Evolutionary conservation across 2,888 invertebrate genomes (phyloP), one percentile per base, ranked within the genome.

Genomic region (Pseudolycoriella hygida): DNA sequence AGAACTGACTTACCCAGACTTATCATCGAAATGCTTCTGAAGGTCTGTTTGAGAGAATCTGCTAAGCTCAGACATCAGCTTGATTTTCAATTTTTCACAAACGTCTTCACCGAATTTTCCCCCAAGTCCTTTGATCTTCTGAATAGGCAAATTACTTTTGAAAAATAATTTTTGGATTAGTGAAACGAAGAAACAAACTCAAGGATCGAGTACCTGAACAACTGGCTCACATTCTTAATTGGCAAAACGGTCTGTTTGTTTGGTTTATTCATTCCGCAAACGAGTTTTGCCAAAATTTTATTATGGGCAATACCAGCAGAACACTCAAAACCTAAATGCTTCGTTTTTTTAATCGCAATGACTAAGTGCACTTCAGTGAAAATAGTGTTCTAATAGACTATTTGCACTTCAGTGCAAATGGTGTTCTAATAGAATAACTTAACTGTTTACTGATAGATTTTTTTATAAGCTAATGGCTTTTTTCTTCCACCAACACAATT

Each of bases 231-330:
- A 44, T 14, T n/a, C 17, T 37, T 43, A 2, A 64, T 49, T n/a
- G 94, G 87, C 46, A 97, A 60, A 47, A 97, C 70, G 0, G 96
- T 96, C 67, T 97, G 96, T 56, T 86, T 80, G 60, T 89, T 86
- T 0, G 89, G 89, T 61, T 89, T 89, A 58, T 89, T 84, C 56
- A 94, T 70, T 2, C 94, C 92, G 65, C 93, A 93, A 0, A 85
- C 87, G 30, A 97, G 67, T 68, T 97, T 97, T 0, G 94, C 89
- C 51, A 97, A 65, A 56, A 92, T 86, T 70, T 97, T 98, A 63
- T 96, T 97, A 59, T 88, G 89, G 1, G 92, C 85, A 54, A 98
- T 87, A 12, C 98, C 98, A 31, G 96, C 97, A 5, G 97, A 97
- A 64, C 97, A 98, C 53, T 74, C 74, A 59, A 86, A 98, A 14